phyloP scores from a whole-genome alignment of 2,888 invertebrate genomes.

The Dryococelus australis region DNA sequence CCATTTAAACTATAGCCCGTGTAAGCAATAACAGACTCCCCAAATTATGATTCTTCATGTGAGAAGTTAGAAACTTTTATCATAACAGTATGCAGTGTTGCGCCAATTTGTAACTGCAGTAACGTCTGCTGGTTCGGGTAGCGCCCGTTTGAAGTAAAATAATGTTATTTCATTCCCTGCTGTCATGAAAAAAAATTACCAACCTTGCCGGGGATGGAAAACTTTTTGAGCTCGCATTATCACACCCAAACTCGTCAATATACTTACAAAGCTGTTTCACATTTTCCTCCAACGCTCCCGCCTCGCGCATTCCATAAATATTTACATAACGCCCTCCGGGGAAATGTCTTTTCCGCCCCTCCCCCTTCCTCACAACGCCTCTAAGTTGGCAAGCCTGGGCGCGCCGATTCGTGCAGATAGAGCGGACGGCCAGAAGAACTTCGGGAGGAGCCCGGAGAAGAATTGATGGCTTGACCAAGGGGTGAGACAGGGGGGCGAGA shows the following conservation, averaged over 20 bases:
- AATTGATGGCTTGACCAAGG: background rate
- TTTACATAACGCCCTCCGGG: background rate
- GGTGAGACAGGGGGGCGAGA: too few species aligned
- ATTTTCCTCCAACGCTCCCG: background rate
- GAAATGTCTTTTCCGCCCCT: background rate
- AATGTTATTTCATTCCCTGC: background rate
- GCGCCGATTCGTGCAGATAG: constrained; percentile 5
- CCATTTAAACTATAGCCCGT: too few species aligned
- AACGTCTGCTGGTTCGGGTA: background rate
- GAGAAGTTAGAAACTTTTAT: too few species aligned
- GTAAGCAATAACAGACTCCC: too few species aligned
- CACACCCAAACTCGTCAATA: constrained; percentile 1
- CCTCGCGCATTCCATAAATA: constrained; percentile 1
- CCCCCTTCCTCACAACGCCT: background rate
- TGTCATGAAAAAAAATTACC: background rate
- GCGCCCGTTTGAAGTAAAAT: background rate
- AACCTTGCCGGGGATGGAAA: background rate
- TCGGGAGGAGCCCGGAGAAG: constrained; percentile 22
- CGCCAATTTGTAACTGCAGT: background rate
- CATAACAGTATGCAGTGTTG: too few species aligned
- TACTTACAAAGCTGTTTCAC: constrained; percentile 4
- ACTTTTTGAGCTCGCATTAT: background rate
- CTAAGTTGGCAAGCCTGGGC: constrained; percentile 16
- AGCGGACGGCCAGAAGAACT: constrained; percentile 25
- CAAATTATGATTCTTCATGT: too few species aligned